These are phyloP conservation scores for Xestobium rufovillosum DNA, from an alignment of 2,888 invertebrate species.

Conservation along the genomic window DNA sequence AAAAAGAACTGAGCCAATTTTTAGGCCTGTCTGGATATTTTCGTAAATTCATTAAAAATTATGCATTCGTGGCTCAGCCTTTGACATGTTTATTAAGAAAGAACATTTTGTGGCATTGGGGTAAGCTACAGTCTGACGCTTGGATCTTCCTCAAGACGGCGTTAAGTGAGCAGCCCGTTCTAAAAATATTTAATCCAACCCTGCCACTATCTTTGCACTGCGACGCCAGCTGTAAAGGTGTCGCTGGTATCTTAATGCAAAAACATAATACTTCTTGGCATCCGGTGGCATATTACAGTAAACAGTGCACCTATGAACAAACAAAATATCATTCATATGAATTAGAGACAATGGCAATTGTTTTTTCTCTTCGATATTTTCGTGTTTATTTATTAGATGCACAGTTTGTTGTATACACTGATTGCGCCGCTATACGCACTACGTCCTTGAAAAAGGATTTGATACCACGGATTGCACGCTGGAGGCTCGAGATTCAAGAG, in stretches of 20 bases:
- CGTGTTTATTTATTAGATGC: not conserved
- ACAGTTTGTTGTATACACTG: not conserved
- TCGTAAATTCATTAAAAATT: constrained; percentile 1
- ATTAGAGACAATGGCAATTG: constrained; percentile 1
- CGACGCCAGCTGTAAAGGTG: not conserved
- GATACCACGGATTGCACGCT: not conserved
- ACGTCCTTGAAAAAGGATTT: not conserved
- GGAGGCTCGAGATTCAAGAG: not conserved
- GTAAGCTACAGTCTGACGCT: not conserved
- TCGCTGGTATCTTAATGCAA: not conserved
- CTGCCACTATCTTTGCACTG: not conserved
- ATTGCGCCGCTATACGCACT: not conserved
- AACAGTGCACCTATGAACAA: not conserved
- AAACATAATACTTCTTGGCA: not conserved
- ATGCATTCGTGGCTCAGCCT: not conserved
- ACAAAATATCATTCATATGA: not conserved
- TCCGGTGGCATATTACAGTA: not conserved
- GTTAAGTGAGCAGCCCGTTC: not conserved
- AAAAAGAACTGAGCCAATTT: not conserved
- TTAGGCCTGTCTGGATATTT: constrained; percentile 1
- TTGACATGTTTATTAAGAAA: constrained; percentile 1
- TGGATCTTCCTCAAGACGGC: not conserved
- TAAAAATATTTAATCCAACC: not conserved
- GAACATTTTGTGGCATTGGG: not conserved
- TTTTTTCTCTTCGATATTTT: not conserved